Conservation (phyloP, 2,888 invertebrate species). For the Pammene fasciana region DNA sequence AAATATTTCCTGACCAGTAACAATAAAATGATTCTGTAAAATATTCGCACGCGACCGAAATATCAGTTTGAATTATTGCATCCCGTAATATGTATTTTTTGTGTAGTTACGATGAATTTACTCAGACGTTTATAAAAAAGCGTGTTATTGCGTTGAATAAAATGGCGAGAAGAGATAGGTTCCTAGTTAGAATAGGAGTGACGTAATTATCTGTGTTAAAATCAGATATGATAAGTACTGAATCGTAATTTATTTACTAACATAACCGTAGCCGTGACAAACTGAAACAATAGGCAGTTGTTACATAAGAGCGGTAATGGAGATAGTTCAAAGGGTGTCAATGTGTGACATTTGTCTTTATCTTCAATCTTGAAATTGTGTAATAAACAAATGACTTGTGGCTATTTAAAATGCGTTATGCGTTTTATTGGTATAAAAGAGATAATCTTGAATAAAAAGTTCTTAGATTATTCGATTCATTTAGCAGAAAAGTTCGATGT, state of each 20-base stretch:
- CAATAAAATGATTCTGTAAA: no score
- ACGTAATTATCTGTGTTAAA: not conserved
- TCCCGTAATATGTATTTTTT: no score
- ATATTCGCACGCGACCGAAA: no score
- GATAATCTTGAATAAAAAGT: not conserved
- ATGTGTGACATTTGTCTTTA: constrained; percentile 31
- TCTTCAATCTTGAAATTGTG: constrained; percentile 33
- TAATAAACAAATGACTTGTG: constrained; percentile 11
- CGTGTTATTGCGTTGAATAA: not conserved
- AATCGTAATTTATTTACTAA: not conserved
- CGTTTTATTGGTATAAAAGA: constrained; percentile 12
- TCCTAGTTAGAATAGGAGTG: not conserved
- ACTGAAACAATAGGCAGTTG: constrained; percentile 15
- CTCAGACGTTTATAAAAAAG: no score
- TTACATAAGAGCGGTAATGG: constrained; percentile 22
- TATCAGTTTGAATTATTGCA: no score
- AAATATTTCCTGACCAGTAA: no score
- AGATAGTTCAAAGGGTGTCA: constrained; percentile 25
- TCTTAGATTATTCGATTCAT: no score
- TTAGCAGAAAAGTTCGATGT: no score
- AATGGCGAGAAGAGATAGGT: not conserved
- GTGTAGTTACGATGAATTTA: no score
- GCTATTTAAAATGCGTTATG: constrained; percentile 7
- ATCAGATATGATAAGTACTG: not conserved
- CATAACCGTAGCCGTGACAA: not conserved